These are phyloP conservation scores for Verasper variegatus DNA, from an alignment of 2,113 vertebrate species.

Conservation along the genomic window DNA sequence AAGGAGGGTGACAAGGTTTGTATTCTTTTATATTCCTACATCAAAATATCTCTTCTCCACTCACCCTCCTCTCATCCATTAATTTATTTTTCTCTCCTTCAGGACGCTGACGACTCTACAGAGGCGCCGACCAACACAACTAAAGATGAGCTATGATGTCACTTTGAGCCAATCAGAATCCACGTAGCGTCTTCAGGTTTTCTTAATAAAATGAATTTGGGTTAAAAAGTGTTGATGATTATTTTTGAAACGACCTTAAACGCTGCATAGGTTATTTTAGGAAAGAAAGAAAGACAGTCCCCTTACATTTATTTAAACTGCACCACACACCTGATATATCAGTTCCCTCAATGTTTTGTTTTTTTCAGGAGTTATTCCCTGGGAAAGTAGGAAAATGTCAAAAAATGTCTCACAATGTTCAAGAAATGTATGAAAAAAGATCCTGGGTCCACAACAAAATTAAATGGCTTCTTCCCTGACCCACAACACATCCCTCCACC, in stretches of 20 bases:
- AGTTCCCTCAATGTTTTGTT: too few relatives aligned
- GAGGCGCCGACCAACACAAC: conserved; percentile 41
- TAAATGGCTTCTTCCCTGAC: too few relatives aligned
- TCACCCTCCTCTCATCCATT: not conserved
- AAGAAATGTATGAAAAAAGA: too few relatives aligned
- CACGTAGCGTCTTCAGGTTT: conserved; percentile 23
- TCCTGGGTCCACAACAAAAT: too few relatives aligned
- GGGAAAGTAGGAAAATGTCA: too few relatives aligned
- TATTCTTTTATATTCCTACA: not conserved
- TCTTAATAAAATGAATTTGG: conserved; percentile 62
- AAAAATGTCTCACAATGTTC: too few relatives aligned
- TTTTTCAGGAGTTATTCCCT: too few relatives aligned
- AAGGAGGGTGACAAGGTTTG: conserved; percentile 43
- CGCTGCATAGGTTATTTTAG: not conserved
- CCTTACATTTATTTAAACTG: too few relatives aligned
- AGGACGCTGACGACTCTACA: conserved; percentile 53
- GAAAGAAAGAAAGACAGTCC: too few relatives aligned
- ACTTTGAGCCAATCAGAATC: conserved; percentile 27
- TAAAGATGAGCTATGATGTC: conserved; percentile 77
- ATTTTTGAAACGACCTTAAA: not conserved
- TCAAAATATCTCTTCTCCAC: not conserved
- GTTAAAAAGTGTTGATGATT: not conserved
- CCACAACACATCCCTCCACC: too few relatives aligned
- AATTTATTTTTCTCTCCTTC: conserved; percentile 3
- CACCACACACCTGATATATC: too few relatives aligned